Percentiles rank a stretch among this genome's conserved stretches.
phyloP scores from a whole-genome alignment of 2,797 vertebrate genomes.

The Danio jaintianensis region DNA sequence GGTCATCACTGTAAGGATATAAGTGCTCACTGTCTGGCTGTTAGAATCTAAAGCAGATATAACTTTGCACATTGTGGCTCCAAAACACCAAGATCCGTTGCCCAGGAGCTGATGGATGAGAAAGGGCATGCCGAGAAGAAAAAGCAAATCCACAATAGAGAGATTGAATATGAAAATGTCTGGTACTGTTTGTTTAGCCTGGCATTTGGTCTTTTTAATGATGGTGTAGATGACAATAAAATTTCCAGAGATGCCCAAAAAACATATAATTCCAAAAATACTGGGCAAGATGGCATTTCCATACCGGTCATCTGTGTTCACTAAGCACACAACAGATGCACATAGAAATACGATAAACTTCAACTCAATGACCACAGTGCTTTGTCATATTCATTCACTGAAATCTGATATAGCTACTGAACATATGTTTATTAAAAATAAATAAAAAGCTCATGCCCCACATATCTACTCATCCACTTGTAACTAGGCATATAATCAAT shows the following conservation, averaged over 20 bases:
- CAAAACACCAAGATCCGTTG: slow-evolving; percentile 86
- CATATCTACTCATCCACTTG: no score
- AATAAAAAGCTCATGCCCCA: no score
- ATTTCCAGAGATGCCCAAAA: slow-evolving; percentile 84
- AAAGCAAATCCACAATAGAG: slow-evolving; percentile 85
- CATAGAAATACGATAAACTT: neutral
- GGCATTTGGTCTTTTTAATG: slow-evolving; percentile 83
- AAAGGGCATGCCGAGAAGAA: slow-evolving; percentile 88
- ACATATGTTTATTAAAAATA: no score
- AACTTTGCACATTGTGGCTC: slow-evolving; percentile 82
- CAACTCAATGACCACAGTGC: no score
- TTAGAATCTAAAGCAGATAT: slow-evolving; percentile 86
- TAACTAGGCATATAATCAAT: no score
- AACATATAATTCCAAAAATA: slow-evolving; percentile 86
- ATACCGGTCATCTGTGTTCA: slow-evolving; percentile 65
- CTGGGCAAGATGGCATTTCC: slow-evolving; percentile 80
- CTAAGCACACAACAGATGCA: slow-evolving; percentile 48
- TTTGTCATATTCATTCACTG: no score
- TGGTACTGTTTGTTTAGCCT: slow-evolving; percentile 81
- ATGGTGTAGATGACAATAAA: slow-evolving; percentile 86
- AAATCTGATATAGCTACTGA: no score
- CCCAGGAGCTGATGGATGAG: slow-evolving; percentile 89
- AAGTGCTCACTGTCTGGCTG: slow-evolving; percentile 88
- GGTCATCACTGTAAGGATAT: slow-evolving; percentile 87
- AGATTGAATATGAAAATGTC: slow-evolving; percentile 88